These are phyloP conservation scores for Aphaenogaster rudis DNA, from an alignment of 1,140 invertebrate species.

Conservation along the genomic window DNA sequence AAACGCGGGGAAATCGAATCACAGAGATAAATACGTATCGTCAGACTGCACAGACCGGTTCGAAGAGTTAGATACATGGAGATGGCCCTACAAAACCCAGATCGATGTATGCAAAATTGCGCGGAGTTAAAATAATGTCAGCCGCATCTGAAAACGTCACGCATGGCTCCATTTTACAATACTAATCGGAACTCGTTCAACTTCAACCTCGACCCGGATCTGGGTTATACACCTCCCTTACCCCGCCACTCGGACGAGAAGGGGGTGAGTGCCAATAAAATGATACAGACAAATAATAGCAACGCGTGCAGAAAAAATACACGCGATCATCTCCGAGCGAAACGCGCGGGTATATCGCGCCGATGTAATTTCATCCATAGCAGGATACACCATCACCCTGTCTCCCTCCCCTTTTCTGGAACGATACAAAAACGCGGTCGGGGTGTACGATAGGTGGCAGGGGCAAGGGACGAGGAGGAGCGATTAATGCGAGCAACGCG, in stretches of 20 bases:
- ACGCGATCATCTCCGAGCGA: conserved; percentile 2
- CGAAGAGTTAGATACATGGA: conserved; percentile 10
- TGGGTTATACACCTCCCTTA: neutral
- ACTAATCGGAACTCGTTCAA: conserved; percentile 8
- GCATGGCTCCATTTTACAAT: neutral
- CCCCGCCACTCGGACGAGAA: neutral
- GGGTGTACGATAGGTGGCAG: neutral
- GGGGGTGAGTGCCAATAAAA: conserved; percentile 66
- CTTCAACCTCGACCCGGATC: conserved; percentile 7
- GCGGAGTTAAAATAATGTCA: conserved; percentile 13
- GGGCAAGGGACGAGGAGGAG: neutral
- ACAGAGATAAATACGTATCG: conserved; percentile 51
- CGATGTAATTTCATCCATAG: conserved; percentile 40
- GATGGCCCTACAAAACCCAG: neutral
- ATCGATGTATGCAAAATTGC: neutral
- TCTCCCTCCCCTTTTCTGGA: neutral
- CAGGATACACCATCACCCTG: neutral
- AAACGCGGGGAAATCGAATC: conserved; percentile 33
- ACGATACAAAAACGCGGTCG: conserved; percentile 47
- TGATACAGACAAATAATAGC: conserved; percentile 61
- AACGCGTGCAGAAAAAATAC: neutral
- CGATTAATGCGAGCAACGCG: conserved; percentile 72
- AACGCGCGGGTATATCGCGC: conserved; percentile 28
- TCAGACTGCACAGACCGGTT: conserved; percentile 22
- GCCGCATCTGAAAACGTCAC: neutral